phyloP scores from a whole-genome alignment of 2,888 invertebrate genomes.

The Philonicus albiceps region DNA sequence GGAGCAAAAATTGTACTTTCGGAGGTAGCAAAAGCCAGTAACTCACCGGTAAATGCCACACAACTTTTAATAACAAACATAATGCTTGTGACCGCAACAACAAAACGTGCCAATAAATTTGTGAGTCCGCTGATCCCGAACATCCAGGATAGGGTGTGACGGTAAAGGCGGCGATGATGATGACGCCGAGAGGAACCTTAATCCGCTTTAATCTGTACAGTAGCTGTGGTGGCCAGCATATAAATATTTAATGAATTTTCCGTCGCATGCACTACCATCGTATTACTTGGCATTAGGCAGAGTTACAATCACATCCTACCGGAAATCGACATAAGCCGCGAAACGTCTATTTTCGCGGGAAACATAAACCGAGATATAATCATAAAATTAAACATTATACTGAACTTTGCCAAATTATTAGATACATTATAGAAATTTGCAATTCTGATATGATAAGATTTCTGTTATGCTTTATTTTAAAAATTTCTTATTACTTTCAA shows the following conservation, averaged over 20 bases:
- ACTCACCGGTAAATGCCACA: slow-evolving; percentile 51
- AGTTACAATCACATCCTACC: background rate
- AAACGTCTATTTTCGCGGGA: background rate
- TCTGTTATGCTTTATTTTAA: no score
- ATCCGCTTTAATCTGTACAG: background rate
- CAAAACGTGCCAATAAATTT: slow-evolving; percentile 4
- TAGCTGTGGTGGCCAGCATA: background rate
- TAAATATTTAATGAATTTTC: background rate
- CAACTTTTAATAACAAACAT: slow-evolving; percentile 53
- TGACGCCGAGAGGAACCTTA: background rate
- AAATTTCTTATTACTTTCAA: no score
- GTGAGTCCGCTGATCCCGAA: background rate
- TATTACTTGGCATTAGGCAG: background rate
- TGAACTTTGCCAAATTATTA: background rate
- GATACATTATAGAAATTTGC: background rate
- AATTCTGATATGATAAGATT: no score
- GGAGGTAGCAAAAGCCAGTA: background rate
- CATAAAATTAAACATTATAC: background rate
- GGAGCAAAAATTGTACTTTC: background rate
- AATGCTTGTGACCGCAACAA: slow-evolving; percentile 2
- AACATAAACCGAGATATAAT: background rate
- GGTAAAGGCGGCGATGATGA: background rate
- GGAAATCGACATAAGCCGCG: background rate
- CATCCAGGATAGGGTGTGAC: background rate
- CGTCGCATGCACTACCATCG: background rate